These are phyloP conservation scores for Rhagonycha fulva DNA, from an alignment of 2,888 invertebrate species.

Conservation along the genomic window DNA sequence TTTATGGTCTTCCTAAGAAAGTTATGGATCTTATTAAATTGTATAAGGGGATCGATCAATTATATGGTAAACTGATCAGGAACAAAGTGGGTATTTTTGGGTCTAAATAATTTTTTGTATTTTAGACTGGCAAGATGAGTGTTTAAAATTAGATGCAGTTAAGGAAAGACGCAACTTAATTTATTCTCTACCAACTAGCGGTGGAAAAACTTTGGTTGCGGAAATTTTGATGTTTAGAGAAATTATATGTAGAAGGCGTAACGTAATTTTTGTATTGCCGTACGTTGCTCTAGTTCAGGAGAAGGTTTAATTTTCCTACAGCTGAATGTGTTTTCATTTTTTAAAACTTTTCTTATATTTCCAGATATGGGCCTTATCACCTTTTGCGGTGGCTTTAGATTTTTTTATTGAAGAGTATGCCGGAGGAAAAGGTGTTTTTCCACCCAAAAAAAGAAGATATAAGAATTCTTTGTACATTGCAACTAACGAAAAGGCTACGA, in stretches of 20 bases:
- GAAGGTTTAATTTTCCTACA: constrained; percentile 67
- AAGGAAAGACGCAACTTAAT: constrained; percentile 78
- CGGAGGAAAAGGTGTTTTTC: constrained; percentile 82
- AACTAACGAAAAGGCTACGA: constrained; percentile 93
- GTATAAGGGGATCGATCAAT: constrained; percentile 76
- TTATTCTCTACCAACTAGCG: constrained; percentile 93
- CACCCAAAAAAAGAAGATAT: constrained; percentile 73
- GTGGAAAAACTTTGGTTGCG: constrained; percentile 96
- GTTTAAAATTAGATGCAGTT: constrained; percentile 78
- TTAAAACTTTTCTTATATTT: constrained; percentile 32
- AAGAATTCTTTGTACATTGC: constrained; percentile 86
- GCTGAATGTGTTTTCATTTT: neutral
- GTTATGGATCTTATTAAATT: constrained; percentile 73
- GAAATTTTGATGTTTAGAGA: constrained; percentile 91
- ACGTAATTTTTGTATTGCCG: constrained; percentile 89
- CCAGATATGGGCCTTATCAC: constrained; percentile 80
- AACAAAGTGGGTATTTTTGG: too few relatives aligned
- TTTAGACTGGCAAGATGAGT: constrained; percentile 94
- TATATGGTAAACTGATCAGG: constrained; percentile 75
- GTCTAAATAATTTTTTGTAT: constrained; percentile 23
- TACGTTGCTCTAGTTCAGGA: constrained; percentile 97
- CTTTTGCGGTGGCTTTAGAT: constrained; percentile 84
- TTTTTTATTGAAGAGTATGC: constrained; percentile 97
- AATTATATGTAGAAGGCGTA: constrained; percentile 76
- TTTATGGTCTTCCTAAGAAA: constrained; percentile 78